These are phyloP conservation scores for Paratilapia polleni DNA, from an alignment of 2,113 vertebrate species.

Conservation along the genomic window DNA sequence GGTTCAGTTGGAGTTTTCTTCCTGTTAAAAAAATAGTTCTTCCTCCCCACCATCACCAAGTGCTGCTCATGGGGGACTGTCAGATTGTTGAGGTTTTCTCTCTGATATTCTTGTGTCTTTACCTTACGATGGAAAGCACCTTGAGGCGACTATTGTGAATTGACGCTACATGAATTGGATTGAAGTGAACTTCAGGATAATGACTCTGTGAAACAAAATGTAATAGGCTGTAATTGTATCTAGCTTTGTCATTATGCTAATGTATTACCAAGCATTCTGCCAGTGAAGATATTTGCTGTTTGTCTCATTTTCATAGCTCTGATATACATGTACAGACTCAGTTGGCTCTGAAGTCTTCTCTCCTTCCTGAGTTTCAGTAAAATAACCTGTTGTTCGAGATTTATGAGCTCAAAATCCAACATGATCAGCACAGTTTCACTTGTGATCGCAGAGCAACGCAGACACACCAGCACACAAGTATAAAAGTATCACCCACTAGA, in stretches of 20 bases:
- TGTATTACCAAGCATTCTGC: neutral
- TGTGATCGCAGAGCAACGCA: neutral
- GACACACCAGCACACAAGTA: neutral
- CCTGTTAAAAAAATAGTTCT: neutral
- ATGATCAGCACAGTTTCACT: neutral
- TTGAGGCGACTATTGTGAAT: neutral
- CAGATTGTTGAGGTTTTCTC: neutral
- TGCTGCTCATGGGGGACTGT: too few relatives aligned
- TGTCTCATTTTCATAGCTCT: neutral
- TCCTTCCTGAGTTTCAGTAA: neutral
- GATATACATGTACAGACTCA: neutral
- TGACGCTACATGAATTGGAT: neutral
- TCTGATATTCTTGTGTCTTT: neutral
- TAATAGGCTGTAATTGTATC: neutral
- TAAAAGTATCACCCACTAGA: neutral
- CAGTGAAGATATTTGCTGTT: neutral
- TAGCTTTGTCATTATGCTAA: neutral
- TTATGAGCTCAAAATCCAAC: neutral
- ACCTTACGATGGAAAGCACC: neutral
- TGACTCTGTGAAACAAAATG: neutral
- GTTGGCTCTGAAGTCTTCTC: neutral
- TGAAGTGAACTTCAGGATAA: neutral
- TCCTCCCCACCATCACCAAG: neutral
- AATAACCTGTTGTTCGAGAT: neutral
- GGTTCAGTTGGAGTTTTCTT: neutral